Evolutionary conservation across 2,888 invertebrate genomes (phyloP).

Genomic region (Andrena minutula): DNA sequence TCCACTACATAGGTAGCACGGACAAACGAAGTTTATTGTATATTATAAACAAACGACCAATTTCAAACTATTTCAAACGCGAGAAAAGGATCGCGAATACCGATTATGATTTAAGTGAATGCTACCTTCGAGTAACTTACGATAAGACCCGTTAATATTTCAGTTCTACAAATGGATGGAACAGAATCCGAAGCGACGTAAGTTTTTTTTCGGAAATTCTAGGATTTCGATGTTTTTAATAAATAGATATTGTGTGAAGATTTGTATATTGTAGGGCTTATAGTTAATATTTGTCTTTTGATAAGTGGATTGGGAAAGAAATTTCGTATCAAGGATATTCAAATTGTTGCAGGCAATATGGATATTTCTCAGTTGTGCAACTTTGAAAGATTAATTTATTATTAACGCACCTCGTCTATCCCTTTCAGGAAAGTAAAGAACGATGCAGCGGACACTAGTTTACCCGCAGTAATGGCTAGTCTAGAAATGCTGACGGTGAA

Average conservation of each 20-base stretch:
- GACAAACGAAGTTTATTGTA: slow-evolving; percentile 1
- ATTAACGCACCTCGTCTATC: not conserved
- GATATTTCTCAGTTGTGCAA: not conserved
- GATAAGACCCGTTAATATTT: slow-evolving; percentile 10
- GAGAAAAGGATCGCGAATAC: not conserved
- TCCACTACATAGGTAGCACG: not conserved
- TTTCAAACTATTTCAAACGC: not conserved
- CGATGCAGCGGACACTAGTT: slow-evolving; percentile 68
- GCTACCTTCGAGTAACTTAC: slow-evolving; percentile 4
- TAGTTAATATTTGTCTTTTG: not conserved
- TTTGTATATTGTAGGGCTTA: not conserved
- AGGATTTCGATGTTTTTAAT: not conserved
- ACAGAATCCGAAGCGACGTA: slow-evolving; percentile 47
- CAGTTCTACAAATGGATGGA: slow-evolving; percentile 58
- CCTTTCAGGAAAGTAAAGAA: slow-evolving; percentile 55
- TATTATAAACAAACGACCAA: slow-evolving; percentile 2
- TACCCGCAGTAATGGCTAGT: slow-evolving; percentile 80
- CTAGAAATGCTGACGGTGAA: slow-evolving; percentile 80
- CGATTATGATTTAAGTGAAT: not conserved
- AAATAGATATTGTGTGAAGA: not conserved
- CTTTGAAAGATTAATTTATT: not conserved
- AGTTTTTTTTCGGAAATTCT: slow-evolving; percentile 29
- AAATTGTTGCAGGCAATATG: not conserved
- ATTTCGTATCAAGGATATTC: not conserved
- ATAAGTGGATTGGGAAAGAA: not conserved